Base-by-base conservation (phyloP, 2,797 vertebrate species). In the Phalloptychus januarius region DNA sequence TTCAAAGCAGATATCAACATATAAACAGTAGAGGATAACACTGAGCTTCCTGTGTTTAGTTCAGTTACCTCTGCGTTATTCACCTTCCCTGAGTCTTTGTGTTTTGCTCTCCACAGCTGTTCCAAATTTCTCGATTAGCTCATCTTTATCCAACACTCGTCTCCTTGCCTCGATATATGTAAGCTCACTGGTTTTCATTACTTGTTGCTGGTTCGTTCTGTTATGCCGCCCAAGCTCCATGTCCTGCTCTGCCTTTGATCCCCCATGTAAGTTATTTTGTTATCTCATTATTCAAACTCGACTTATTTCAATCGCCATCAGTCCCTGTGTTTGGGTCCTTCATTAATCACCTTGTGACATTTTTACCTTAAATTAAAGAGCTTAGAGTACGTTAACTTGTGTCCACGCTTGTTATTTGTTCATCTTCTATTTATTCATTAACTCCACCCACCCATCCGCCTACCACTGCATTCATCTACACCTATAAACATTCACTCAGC, bases 401-500 rank as follows among this genome's bases (percentile, higher is more conserved):
- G 72, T 25, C 23, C 54, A 40, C 54, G 74, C 42, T 81, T 18
- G 48, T 71, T 71, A 76, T 79, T 75, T 67, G 69, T 80, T 75
- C 13, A 46, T 23, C 15, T 31, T 70, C 46, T 50, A 69, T 46
- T n/a, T 58, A 76, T 58, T 69, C 15, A 42, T 42, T 72, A 28
- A 33, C 31, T 40, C 2, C 70, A 3, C 48, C 56, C 25, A 28
- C 52, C 52, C 52, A 54, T 52, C 50, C 69, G 48, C 5, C n/a
- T 31, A 71, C 45, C 72, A 69, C 76, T 23, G 20, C 36, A 45
- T 38, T 36, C 44, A 79, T 61, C 75, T 61, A 25, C 74, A 65
- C 28, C 46, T 80, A 71, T 52, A 78, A 71, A 75, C 87, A 75
- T 61, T 58, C 40, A 78, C 76, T 61, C 69, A 74, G 71, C 58